Evolutionary conservation across 2,797 vertebrate species (phyloP), one percentile per base, ranked within the genome.

Genomic region (Microctenopoma stevenorrisi): DNA sequence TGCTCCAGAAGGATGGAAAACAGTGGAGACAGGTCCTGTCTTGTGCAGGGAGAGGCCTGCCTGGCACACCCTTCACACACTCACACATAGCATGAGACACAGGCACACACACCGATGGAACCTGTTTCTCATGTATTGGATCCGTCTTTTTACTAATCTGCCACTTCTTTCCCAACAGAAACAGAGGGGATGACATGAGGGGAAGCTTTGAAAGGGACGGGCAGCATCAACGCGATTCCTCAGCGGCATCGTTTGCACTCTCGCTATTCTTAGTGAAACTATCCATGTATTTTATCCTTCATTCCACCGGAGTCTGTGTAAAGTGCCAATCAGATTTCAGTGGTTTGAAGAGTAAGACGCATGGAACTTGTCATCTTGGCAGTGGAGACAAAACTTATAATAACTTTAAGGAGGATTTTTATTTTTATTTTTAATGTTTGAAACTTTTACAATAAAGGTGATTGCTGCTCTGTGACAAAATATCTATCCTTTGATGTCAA

Each of bases 241-340:
- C 72, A 30, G 43, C 48, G 12, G 57, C 68, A 68, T 51, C 12
- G 7, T 26, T 77, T 22, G 50, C 62, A 1, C 16, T 2, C 59
- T 66, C 28, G 5, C 49, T 18, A 40, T 72, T 66, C 62, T 35
- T 67, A 72, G 55, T 71, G 93, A 94, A 93, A 90, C 91, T 3
- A 82, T 96, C 96, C 94, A 93, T 95, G 95, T 90, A 74, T 95
- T 91, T 93, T 97, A 96, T 98, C 97, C 97, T 99, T 98, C 97
- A 99, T 99, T 98, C 97, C 97, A 99, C 97, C 97, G 97, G 97
- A 99, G 97, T 99, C 97, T 99, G 97, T 98, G 89, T 95, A 87
- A 56, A 74, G 94, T 94, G 86, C 82, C 84, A 96, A 95, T 94
- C 97, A 99, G 97, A 99, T 98, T 98, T 98, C 97, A 96, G 96